phyloP scores from a whole-genome alignment of 2,888 invertebrate genomes.

The Eutolmus rufibarbis region DNA sequence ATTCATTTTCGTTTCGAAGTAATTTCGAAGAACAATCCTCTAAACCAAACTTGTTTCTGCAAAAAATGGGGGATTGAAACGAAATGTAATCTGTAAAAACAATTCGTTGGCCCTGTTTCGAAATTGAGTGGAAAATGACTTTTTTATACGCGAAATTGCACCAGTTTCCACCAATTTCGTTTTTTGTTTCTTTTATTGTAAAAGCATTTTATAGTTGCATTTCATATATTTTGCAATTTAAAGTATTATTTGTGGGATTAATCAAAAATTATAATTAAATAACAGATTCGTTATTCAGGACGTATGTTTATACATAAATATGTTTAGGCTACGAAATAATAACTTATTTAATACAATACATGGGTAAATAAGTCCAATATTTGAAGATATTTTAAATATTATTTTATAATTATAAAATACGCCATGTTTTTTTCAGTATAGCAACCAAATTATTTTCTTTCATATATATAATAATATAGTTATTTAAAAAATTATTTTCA shows the following conservation, averaged over 20 bases:
- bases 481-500: too few species aligned
- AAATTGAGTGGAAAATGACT: background rate
- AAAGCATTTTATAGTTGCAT: background rate
- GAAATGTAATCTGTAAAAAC: background rate
- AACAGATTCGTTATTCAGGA: too few species aligned
- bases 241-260: background rate
- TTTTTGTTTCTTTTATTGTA: background rate
- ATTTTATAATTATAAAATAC: too few species aligned
- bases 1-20: background rate
- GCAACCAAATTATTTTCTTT: too few species aligned
- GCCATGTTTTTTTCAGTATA: too few species aligned
- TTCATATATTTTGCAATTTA: background rate
- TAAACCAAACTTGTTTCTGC: background rate
- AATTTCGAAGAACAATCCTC: background rate
- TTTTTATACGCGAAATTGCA: background rate
- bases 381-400: too few species aligned
- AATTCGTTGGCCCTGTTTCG: background rate
- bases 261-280: background rate
- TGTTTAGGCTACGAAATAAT: too few species aligned
- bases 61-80: background rate
- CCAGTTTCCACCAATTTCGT: background rate
- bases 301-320: too few species aligned
- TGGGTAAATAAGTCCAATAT: too few species aligned
- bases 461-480: too few species aligned
- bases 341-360: too few species aligned